Percentiles rank a stretch among this genome's conserved stretches.
Evolutionary conservation across 2,113 vertebrate genomes (phyloP).

Genomic region (Eretmodus cyanostictus): DNA sequence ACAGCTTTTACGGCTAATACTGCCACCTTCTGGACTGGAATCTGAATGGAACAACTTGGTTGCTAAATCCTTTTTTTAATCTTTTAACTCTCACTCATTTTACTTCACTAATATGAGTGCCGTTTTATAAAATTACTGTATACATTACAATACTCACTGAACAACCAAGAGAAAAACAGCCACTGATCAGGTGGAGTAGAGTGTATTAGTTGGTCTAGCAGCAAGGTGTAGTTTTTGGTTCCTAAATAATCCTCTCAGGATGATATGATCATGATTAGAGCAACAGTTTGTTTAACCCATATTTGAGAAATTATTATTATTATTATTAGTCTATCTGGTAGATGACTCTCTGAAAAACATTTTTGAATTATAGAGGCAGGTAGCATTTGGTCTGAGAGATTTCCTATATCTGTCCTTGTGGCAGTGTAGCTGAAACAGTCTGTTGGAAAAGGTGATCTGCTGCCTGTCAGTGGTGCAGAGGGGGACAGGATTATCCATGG

Average conservation of each 20-base stretch:
- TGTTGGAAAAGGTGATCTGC: background rate
- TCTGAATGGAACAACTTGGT: background rate
- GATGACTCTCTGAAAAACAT: background rate
- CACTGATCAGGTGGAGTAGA: background rate
- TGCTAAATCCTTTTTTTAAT: background rate
- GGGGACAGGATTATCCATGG: background rate
- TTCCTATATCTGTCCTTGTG: background rate
- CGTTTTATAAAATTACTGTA: background rate
- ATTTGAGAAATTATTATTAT: background rate
- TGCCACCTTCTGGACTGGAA: background rate
- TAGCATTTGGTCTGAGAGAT: background rate
- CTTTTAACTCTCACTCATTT: slow-evolving; percentile 16
- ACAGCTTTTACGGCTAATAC: background rate
- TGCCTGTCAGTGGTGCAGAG: background rate
- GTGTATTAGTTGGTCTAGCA: background rate
- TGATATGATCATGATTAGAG: background rate
- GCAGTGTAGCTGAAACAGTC: background rate
- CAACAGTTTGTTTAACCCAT: background rate
- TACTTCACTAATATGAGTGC: background rate
- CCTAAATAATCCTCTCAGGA: background rate
- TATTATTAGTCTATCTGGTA: background rate
- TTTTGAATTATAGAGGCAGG: background rate
- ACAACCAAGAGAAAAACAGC: background rate
- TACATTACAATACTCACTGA: background rate
- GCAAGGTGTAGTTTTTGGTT: background rate